Evolutionary conservation across 23 tunicate genomes (phyloP), one percentile per base, ranked within the genome.

Genomic region (Trididemnum miniatum): DNA sequence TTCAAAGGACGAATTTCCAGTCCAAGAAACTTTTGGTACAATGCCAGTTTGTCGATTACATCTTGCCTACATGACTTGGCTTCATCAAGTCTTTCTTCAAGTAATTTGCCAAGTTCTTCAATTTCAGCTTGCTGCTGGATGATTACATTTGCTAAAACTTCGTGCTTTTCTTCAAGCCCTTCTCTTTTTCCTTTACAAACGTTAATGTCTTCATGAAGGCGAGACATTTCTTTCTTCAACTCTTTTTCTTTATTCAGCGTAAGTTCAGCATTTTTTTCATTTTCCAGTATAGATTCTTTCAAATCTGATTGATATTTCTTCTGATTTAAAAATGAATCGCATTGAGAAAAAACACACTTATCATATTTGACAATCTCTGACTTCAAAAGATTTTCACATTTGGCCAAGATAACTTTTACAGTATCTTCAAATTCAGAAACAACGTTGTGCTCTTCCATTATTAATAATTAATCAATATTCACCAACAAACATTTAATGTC

Each of bases 1-100:
- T 80, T 65, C 35, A 89, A 44, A 15, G 84, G 34, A 0, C 84
- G 75, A 0, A 89, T 35, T 69, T 89, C 88, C 20, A 89, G 73
- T 0, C 95, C 95, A 34, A 82, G 83, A 57, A 80, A 80, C 51
- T 80, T 80, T 44, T 72, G 20, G 0, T 30, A 72, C 20, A 83
- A 50, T 1, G 22, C 51, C 22, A 72, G 24, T 31, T 37, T 82
- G 34, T 72, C 40, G 2, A 31, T 1, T 23, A 72, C 12, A 1
- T 51, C 35, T 72, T 72, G 35, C 36, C 36, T 51, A 31, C 5
- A 35, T 72, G 57, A n/a, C n/a, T n/a, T n/a, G n/a, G n/a, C n/a
- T n/a, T n/a, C n/a, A n/a, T n/a, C n/a, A n/a, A n/a, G n/a, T n/a
- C n/a, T n/a, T n/a, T n/a, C n/a, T n/a, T n/a, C n/a, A n/a, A n/a